Conservation (phyloP, 2,797 vertebrate genomes). For the Anguilla obscura region DNA sequence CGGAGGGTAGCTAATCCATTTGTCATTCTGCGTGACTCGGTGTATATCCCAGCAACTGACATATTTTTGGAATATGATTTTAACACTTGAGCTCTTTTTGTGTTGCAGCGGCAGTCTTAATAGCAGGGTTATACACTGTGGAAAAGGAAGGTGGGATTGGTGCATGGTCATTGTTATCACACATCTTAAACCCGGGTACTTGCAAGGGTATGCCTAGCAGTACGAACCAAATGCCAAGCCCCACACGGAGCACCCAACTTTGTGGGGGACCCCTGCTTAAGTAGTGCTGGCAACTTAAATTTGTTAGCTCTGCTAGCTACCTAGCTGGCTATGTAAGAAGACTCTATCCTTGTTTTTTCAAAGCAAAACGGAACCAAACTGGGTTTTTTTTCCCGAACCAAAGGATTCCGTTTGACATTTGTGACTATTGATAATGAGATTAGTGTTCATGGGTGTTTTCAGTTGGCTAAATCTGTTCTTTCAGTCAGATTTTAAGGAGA, state of each 20-base stretch:
- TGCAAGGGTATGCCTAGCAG: neutral
- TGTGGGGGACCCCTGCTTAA: neutral
- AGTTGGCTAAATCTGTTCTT: neutral
- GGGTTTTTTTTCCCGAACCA: neutral
- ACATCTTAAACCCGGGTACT: neutral
- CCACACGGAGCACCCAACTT: neutral
- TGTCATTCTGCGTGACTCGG: neutral
- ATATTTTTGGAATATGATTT: neutral
- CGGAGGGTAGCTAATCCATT: neutral
- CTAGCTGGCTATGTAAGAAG: neutral
- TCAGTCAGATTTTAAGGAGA: neutral
- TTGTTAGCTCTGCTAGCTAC: neutral
- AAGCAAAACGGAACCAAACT: too few species aligned
- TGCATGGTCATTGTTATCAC: too few species aligned
- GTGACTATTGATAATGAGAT: neutral
- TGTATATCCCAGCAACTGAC: neutral
- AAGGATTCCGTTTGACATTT: constrained; percentile 4
- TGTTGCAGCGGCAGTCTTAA: neutral
- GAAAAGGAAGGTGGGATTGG: neutral
- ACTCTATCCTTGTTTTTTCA: neutral
- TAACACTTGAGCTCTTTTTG: neutral
- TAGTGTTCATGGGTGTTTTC: neutral
- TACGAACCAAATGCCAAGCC: neutral
- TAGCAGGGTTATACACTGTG: too few species aligned
- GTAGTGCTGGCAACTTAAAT: neutral